Percentiles rank a stretch among this genome's conserved stretches.
Evolutionary conservation across 2,113 vertebrate genomes (phyloP).

Genomic region (Sebastes schlegelii): DNA sequence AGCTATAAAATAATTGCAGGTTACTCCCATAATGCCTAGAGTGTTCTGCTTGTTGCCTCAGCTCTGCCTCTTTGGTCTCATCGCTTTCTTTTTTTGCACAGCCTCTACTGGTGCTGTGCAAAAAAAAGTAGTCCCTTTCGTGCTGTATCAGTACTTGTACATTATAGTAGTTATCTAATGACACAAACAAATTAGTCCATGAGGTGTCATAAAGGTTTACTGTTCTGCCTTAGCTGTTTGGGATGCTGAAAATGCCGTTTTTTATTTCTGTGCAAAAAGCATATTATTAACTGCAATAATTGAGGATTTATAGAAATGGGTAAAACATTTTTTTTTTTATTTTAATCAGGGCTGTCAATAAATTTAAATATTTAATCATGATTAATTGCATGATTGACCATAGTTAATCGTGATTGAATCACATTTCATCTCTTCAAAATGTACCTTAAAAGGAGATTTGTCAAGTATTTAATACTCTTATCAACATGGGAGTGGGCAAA

Average conservation of each 20-base stretch:
- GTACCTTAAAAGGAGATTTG: too few relatives aligned
- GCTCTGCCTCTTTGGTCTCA: constrained; percentile 54
- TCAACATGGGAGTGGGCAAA: too few relatives aligned
- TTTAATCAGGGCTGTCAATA: not conserved
- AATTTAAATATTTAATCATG: too few relatives aligned
- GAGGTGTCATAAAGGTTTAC: not conserved
- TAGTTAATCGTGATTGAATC: too few relatives aligned
- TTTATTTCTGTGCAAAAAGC: not conserved
- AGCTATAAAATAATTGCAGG: constrained; percentile 94
- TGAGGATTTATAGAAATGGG: not conserved
- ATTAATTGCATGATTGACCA: too few relatives aligned
- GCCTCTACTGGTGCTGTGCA: not conserved
- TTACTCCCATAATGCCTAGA: constrained; percentile 87
- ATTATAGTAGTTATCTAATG: not conserved
- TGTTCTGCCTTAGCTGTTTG: not conserved
- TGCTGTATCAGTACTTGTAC: constrained; percentile 8
- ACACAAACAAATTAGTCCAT: constrained; percentile 1
- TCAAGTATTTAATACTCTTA: too few relatives aligned
- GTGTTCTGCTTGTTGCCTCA: constrained; percentile 77
- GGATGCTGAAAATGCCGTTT: not conserved
- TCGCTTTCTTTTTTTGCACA: constrained; percentile 24
- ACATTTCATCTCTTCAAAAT: too few relatives aligned
- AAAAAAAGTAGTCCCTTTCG: constrained; percentile 5
- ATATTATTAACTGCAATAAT: not conserved
- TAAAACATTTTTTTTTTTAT: not conserved